Percentiles rank a stretch among this genome's conserved stretches.
Evolutionary conservation across 2,888 invertebrate genomes (phyloP).

Genomic region (Orthosia gothica): DNA sequence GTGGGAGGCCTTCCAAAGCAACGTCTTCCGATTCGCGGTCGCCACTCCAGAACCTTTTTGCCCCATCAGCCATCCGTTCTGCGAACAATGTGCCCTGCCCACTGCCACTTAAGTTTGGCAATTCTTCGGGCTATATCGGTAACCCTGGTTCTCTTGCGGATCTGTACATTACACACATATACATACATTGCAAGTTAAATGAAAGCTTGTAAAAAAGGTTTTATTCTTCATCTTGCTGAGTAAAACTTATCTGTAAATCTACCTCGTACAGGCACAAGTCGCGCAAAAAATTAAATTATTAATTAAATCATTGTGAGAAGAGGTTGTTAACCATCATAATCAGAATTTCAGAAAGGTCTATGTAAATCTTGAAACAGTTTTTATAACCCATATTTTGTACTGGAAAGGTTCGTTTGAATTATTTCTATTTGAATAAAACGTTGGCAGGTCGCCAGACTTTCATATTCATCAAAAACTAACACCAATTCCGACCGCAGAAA

Average conservation of each 20-base stretch:
- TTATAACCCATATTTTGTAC: conserved; percentile 19
- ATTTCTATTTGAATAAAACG: conserved; percentile 18
- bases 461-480: conserved; percentile 30
- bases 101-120: too few relatives aligned
- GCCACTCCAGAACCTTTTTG: too few relatives aligned
- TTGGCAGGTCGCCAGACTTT: conserved; percentile 25
- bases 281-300: background rate
- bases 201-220: too few relatives aligned
- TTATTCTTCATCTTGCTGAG: background rate
- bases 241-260: background rate
- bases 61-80: too few relatives aligned
- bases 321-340: conserved; percentile 1
- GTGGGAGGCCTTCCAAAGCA: too few relatives aligned
- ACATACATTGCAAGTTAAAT: too few relatives aligned
- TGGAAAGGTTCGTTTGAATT: conserved; percentile 23
- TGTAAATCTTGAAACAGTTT: conserved; percentile 27
- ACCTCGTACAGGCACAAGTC: background rate
- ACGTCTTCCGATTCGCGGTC: too few relatives aligned
- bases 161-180: too few relatives aligned
- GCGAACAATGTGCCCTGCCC: too few relatives aligned
- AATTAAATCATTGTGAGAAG: background rate
- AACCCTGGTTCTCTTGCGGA: too few relatives aligned
- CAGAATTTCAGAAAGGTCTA: background rate
- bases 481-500: conserved; percentile 12
- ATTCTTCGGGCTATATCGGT: too few relatives aligned